Conservation (phyloP, 2,888 invertebrate genomes). For the Dinocampus coccinellae region DNA sequence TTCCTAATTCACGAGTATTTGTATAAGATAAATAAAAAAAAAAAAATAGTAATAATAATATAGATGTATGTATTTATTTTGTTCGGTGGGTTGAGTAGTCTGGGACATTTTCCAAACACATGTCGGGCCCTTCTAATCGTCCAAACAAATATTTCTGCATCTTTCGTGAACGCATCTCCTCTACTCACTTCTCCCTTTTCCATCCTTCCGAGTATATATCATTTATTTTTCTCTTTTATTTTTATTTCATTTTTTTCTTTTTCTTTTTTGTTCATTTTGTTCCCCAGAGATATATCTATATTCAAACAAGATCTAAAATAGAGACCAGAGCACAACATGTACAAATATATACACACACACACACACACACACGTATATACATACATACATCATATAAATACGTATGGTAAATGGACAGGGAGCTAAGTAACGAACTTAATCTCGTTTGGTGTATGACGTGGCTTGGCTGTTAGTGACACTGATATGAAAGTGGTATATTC, state of each 20-base stretch:
- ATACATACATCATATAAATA: constrained; percentile 9
- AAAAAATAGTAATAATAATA: too few relatives aligned
- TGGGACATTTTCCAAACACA: constrained; percentile 26
- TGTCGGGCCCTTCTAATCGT: constrained; percentile 46
- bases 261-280: constrained; percentile 6
- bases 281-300: constrained; percentile 25
- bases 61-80: background rate
- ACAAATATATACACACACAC: background rate
- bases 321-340: background rate
- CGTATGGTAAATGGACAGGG: constrained; percentile 25
- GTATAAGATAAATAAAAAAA: constrained; percentile 45
- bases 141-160: constrained; percentile 43
- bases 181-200: background rate
- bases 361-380: background rate
- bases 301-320: constrained; percentile 31
- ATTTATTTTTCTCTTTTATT: constrained; percentile 4
- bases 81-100: background rate
- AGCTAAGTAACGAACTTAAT: constrained; percentile 40
- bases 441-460: constrained; percentile 26
- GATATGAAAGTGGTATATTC: constrained; percentile 13
- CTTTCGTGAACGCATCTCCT: constrained; percentile 3
- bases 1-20: constrained; percentile 52
- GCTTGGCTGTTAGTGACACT: constrained; percentile 18
- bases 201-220: background rate
- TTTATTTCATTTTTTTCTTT: constrained; percentile 9